phyloP scores from a whole-genome alignment of 2,113 vertebrate genomes.

The cattle (Bos taurus) region ARS-UCD2.0 NC_037337.1:21319001-21319500 shows the following conservation, averaged over 20 bases:
- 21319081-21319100: neutral
- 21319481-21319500: neutral
- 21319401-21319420: neutral
- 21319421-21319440: neutral
- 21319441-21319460: neutral
- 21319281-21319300: neutral
- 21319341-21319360: neutral
- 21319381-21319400: neutral
- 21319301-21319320: neutral
- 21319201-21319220: neutral
- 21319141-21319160: neutral
- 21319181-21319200: neutral
- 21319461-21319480: neutral
- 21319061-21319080: neutral
- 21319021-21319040: neutral
- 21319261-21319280: neutral
- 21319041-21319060: neutral
- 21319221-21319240: neutral
- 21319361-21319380: neutral
- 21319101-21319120: neutral
- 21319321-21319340: neutral
- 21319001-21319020: neutral
- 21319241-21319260: neutral
- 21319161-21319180: neutral
- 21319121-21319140: neutral